Conservation (phyloP, 37 sponge, comb jelly and placozoan genomes). For the Chondrilla cf. caribensis region DNA sequence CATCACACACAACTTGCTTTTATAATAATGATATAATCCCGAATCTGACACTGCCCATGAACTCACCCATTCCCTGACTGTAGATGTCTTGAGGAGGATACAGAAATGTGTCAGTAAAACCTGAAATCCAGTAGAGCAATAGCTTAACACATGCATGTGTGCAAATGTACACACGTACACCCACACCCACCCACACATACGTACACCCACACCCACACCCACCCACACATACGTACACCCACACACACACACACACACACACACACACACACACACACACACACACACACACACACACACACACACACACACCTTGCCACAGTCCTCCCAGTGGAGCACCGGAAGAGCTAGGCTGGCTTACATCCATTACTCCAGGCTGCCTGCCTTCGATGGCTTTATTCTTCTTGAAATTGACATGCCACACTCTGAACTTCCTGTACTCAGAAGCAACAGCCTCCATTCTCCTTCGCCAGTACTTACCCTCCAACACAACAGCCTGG, state of each 20-base stretch:
- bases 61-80: conserved; percentile 7
- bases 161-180: background rate
- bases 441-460: conserved; percentile 74
- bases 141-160: background rate
- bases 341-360: background rate
- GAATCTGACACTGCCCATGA: too few relatives aligned
- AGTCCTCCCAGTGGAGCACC: background rate
- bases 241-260: background rate
- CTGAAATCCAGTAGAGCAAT: background rate
- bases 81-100: background rate
- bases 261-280: conserved; percentile 8
- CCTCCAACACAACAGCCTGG: conserved; percentile 84
- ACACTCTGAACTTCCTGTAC: conserved; percentile 78
- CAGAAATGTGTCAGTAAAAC: background rate
- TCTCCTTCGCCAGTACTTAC: conserved; percentile 83
- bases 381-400: background rate
- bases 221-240: background rate
- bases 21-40: background rate
- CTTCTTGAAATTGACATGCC: conserved; percentile 1
- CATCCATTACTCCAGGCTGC: background rate
- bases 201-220: background rate
- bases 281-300: background rate
- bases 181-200: background rate
- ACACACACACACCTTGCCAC: conserved; percentile 7
- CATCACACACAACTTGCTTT: too few relatives aligned